Evolutionary conservation across 2,888 invertebrate genomes (phyloP).

Genomic region (Pteria penguin): DNA sequence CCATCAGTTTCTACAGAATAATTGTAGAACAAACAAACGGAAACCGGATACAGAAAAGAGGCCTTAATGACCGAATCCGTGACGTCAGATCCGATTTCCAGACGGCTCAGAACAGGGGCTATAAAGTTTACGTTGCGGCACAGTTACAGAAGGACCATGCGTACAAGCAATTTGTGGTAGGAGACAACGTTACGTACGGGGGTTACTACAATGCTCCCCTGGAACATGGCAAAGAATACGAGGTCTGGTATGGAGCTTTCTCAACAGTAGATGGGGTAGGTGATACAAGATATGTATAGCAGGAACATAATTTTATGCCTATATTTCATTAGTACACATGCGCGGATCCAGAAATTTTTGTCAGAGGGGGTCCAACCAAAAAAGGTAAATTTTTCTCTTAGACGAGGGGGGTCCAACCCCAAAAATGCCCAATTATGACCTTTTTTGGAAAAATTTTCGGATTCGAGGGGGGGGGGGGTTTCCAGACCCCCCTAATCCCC

Average conservation of each 20-base stretch:
- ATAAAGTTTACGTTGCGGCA: constrained; percentile 91
- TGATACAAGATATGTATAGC: not conserved
- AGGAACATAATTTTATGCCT: not conserved
- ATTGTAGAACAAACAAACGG: constrained; percentile 64
- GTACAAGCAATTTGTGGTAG: constrained; percentile 87
- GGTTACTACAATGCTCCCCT: constrained; percentile 91
- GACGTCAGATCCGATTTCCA: constrained; percentile 84
- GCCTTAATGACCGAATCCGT: constrained; percentile 81
- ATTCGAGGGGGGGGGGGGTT: too few species aligned
- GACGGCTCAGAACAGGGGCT: constrained; percentile 85
- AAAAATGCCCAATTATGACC: too few species aligned
- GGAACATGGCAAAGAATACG: constrained; percentile 83
- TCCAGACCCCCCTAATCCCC: too few species aligned
- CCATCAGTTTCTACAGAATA: constrained; percentile 82
- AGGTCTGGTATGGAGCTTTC: constrained; percentile 87
- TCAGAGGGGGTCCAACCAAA: too few species aligned
- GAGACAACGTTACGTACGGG: constrained; percentile 88
- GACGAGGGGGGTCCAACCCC: too few species aligned
- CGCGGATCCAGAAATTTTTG: not conserved
- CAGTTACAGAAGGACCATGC: constrained; percentile 84
- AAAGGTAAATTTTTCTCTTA: too few species aligned
- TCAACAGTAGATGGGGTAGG: constrained; percentile 86
- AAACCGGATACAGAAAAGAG: constrained; percentile 44
- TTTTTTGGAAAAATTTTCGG: too few species aligned
- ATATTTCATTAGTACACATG: not conserved